Base-by-base conservation (phyloP, 2,113 vertebrate species). In the Sitta europaea region DNA sequence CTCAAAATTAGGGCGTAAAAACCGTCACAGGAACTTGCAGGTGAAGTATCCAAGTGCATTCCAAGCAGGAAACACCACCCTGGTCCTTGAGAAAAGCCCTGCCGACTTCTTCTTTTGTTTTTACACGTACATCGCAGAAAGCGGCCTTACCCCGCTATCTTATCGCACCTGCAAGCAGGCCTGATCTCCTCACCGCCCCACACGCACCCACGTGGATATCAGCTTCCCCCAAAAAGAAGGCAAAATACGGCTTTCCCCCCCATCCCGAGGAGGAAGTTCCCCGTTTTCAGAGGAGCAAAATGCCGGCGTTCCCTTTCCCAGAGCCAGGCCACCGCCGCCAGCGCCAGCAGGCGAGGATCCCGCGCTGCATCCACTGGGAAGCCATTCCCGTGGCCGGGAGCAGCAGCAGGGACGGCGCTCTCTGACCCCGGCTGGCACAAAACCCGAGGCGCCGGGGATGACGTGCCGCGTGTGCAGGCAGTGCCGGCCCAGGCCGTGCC, bases 71-170 rank as follows among this genome's bases (percentile, higher is more conserved):
- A 75, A 11, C 25, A 15, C 18, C 21, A 42, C 6, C 10, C 3
- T 0, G 11, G 28, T 10, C 33, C 53, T 27, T 13, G 3, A 57
- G 6, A 88, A 74, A 78, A 81, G 11, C 65, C 45, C 21, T 50
- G 33, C 15, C 22, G 1, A 12, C 19, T 31, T 43, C 24, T 24
- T 15, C 24, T 25, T 18, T 9, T 29, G 7, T 14, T 75, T 74
- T 40, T 2, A 45, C 19, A 24, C 6, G 1, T 0, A 38, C 1
- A 19, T 40, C 5, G 6, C 3, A 8, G 72, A 57, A 76, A 10
- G 0, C 4, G 15, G 19, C 48, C 47, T 67, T 15, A 43, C 8
- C 11, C 47, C 23, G 3, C 4, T 10, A 24, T 67, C 55, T 38
- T 35, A 40, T 3, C 23, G 74, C 58, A 21, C 53, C 65, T 5